A percentile compares a stretch with the other conserved stretches of the same genome.
Evolutionary conservation across 2,888 invertebrate genomes (phyloP).

Genomic region (Troides oblongomaculatus): DNA sequence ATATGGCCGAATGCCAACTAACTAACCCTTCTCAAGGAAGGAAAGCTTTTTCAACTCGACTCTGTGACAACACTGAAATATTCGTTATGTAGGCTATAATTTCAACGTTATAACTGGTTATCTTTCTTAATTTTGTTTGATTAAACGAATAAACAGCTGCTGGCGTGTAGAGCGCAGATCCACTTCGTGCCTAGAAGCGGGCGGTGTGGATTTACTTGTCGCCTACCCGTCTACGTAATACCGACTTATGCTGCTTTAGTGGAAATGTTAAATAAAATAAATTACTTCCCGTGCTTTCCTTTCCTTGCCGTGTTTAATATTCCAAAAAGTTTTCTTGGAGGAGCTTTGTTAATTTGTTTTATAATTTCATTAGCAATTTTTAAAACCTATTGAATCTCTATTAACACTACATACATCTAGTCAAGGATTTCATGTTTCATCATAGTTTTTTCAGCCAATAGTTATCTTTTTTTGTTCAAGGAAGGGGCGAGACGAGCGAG

Average conservation of each 20-base stretch:
- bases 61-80: too few relatives aligned
- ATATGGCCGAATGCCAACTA: not conserved
- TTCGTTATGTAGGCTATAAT: not conserved
- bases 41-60: not conserved
- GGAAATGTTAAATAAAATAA: conserved; percentile 25
- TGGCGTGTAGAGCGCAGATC: conserved; percentile 7
- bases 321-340: not conserved
- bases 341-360: too few relatives aligned
- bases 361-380: too few relatives aligned
- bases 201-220: conserved; percentile 19
- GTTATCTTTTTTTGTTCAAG: too few relatives aligned
- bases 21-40: not conserved
- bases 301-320: not conserved
- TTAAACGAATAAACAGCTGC: conserved; percentile 26
- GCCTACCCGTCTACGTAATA: conserved; percentile 26
- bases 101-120: not conserved
- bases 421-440: too few relatives aligned
- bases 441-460: too few relatives aligned
- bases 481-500: too few relatives aligned
- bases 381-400: too few relatives aligned
- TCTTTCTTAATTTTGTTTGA: conserved; percentile 19
- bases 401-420: too few relatives aligned
- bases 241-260: conserved; percentile 26
- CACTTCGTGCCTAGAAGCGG: conserved; percentile 22
- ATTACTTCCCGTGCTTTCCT: not conserved